Conservation (phyloP, 1,140 invertebrate species). For the Cydia splendana region DNA sequence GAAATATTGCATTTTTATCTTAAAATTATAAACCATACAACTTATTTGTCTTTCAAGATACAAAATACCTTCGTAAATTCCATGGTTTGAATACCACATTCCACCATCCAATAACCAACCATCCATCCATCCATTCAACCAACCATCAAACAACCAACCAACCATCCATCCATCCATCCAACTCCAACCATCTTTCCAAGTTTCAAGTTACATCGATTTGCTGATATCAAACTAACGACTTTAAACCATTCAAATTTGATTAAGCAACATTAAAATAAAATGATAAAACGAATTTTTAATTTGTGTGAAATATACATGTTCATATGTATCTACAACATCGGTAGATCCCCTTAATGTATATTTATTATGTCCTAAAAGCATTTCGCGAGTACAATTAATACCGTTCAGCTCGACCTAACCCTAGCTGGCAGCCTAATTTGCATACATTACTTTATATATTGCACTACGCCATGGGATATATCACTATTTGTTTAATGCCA, state of each 20-base stretch:
- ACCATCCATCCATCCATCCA: too few species aligned
- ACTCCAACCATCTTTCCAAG: too few species aligned
- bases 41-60: too few species aligned
- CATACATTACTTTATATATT: constrained; percentile 14
- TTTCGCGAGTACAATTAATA: constrained; percentile 18
- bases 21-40: neutral
- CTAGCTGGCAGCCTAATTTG: constrained; percentile 17
- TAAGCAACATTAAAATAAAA: neutral
- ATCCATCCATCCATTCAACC: too few species aligned
- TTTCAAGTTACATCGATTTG: too few species aligned
- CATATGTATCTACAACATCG: neutral
- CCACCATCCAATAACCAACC: too few species aligned
- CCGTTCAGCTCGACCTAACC: constrained; percentile 18
- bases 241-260: neutral
- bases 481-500: constrained; percentile 4
- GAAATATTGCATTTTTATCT: neutral
- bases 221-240: too few species aligned
- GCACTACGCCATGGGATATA: neutral
- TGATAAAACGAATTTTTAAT: neutral
- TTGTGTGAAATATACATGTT: neutral
- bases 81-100: too few species aligned
- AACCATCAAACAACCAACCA: too few species aligned
- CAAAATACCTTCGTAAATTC: too few species aligned
- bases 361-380: constrained; percentile 22
- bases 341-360: constrained; percentile 22